phyloP scores from a whole-genome alignment of 1,140 invertebrate species.

The Bursaphelenchus mucronatus region DNA sequence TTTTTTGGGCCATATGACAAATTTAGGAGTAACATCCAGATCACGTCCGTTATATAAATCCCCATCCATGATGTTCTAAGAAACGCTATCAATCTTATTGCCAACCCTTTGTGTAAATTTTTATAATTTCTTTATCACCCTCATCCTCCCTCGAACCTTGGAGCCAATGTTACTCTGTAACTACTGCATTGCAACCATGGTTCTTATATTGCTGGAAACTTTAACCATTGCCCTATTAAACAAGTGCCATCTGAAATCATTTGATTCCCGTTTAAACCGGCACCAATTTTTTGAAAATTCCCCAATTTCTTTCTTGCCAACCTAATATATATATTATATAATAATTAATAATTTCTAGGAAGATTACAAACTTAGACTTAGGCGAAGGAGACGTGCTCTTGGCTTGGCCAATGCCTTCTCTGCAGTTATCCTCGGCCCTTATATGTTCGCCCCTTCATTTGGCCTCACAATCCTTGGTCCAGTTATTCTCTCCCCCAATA shows the following conservation, averaged over 20 bases:
- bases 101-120: constrained; percentile 3
- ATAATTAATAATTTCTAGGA: neutral
- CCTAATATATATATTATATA: no score
- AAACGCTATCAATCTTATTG: neutral
- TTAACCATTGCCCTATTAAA: no score
- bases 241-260: no score
- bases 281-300: no score
- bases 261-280: no score
- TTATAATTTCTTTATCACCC: constrained; percentile 1
- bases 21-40: constrained; percentile 7
- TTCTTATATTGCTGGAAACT: no score
- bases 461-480: constrained; percentile 10
- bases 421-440: neutral
- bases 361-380: neutral
- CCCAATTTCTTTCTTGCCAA: no score
- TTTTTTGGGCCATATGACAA: no score
- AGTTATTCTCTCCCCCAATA: constrained; percentile 10
- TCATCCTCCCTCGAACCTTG: no score
- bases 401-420: constrained; percentile 1
- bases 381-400: neutral
- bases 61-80: neutral
- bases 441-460: neutral
- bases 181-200: no score
- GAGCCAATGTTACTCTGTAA: no score
- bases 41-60: constrained; percentile 2